Evolutionary conservation across 2,888 invertebrate species (phyloP), one percentile per base, ranked within the genome.

Genomic region (Rutpela maculata): DNA sequence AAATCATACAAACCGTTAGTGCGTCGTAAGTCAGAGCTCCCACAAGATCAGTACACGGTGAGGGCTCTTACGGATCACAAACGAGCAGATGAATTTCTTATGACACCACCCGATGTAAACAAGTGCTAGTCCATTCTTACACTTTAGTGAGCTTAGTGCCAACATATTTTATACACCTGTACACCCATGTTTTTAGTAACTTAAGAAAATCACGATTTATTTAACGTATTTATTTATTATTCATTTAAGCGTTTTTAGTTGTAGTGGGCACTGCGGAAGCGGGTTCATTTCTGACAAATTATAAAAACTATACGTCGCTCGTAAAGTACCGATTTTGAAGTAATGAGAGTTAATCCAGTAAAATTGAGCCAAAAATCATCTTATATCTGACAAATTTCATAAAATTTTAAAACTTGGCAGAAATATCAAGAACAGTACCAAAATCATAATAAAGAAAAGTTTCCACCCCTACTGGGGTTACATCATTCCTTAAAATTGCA

Each of bases 11-110:
- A 96, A 91, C 97, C 97, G 71, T 92, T 98, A 84, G 93, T 98
- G 82, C 95, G 98, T 90, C 95, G 97, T 91, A 98, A 98, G 92
- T 98, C 98, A 17, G 98, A 99, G 90, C 92, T 99, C 88, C 98
- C 98, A 65, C 97, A 97, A 87, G 98, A 99, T 91, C 93, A 95
- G 85, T 94, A 95, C 89, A 98, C 98, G 73, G 95, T 97, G 86
- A 95, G 95, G 90, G 98, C 98, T 82, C 93, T 98, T 85, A 95
- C 95, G 89, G 97, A 96, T 90, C 98, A 98, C 92, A 96, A 96
- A 91, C 93, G 98, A 87, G 95, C 97, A 84, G 98, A 98, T 90
- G 96, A 97, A 88, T 98, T 93, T 92, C 94, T 98, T 86, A 91
- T 94, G 84, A 95, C 97, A 78, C 95, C 96, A 86, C 95, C 96